Evolutionary conservation across 1,140 invertebrate species (phyloP).

Genomic region (Cydia amplana): DNA sequence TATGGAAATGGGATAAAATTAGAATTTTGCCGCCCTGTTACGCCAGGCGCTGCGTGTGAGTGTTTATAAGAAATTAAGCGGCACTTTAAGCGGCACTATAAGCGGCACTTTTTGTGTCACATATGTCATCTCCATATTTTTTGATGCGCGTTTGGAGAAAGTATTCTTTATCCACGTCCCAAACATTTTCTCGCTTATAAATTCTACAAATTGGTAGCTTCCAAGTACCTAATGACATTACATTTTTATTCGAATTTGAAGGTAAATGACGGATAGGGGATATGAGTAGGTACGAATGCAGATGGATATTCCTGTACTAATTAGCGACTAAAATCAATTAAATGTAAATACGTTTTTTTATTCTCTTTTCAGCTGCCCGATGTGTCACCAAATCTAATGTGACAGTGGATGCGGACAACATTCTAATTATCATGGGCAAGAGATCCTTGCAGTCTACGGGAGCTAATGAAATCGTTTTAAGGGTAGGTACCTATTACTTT

Average conservation of each 20-base stretch:
- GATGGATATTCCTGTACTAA: too few species aligned
- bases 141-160: background rate
- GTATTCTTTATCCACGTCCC: too few species aligned
- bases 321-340: too few species aligned
- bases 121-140: background rate
- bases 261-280: too few species aligned
- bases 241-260: too few species aligned
- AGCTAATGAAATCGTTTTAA: constrained; percentile 49
- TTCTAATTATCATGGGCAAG: constrained; percentile 63
- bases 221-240: too few species aligned
- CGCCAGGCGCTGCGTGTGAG: background rate
- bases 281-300: too few species aligned
- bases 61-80: constrained; percentile 11
- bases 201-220: too few species aligned
- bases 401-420: constrained; percentile 39
- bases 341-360: constrained; percentile 9
- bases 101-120: background rate
- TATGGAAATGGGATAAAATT: constrained; percentile 19
- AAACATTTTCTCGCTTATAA: background rate
- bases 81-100: background rate
- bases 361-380: constrained; percentile 54
- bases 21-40: background rate
- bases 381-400: constrained; percentile 43
- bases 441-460: constrained; percentile 49
- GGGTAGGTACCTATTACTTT: constrained; percentile 49